Evolutionary conservation across 2,113 vertebrate species (phyloP).

Genomic region (Microtus richardsoni): DNA sequence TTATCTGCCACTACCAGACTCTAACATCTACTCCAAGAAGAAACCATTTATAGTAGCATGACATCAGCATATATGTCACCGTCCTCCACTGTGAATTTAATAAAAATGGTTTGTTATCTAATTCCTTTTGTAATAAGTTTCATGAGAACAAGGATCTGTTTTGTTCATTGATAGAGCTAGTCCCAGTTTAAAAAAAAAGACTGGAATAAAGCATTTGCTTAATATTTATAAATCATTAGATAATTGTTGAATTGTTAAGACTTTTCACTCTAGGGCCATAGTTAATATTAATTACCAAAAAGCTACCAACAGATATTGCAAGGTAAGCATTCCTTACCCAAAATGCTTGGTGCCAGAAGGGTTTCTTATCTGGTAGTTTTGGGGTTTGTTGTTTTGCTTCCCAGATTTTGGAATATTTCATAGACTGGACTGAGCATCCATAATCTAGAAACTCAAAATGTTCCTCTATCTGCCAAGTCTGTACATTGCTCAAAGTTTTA

Average conservation of each 20-base stretch:
- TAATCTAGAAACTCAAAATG: neutral
- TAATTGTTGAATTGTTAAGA: constrained; percentile 30
- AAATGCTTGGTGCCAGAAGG: neutral
- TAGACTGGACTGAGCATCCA: neutral
- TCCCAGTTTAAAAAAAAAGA: neutral
- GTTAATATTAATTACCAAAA: constrained; percentile 58
- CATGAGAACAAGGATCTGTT: constrained; percentile 6
- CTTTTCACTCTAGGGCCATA: constrained; percentile 34
- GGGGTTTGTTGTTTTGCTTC: neutral
- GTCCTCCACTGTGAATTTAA: neutral
- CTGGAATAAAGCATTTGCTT: neutral
- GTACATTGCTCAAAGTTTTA: neutral
- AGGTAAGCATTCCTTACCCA: neutral
- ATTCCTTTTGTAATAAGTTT: constrained; percentile 5
- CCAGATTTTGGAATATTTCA: neutral
- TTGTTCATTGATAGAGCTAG: constrained; percentile 12
- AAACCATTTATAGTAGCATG: neutral
- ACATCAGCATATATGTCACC: neutral
- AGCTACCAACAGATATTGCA: constrained; percentile 33
- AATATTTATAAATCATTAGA: constrained; percentile 53
- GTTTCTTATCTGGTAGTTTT: neutral
- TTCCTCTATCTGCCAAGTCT: neutral
- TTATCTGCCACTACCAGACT: constrained; percentile 22
- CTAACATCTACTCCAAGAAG: constrained; percentile 3
- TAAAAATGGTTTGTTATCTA: constrained; percentile 17